Evolutionary conservation across 2,888 invertebrate genomes (phyloP).

Genomic region (Netelia virgata): DNA sequence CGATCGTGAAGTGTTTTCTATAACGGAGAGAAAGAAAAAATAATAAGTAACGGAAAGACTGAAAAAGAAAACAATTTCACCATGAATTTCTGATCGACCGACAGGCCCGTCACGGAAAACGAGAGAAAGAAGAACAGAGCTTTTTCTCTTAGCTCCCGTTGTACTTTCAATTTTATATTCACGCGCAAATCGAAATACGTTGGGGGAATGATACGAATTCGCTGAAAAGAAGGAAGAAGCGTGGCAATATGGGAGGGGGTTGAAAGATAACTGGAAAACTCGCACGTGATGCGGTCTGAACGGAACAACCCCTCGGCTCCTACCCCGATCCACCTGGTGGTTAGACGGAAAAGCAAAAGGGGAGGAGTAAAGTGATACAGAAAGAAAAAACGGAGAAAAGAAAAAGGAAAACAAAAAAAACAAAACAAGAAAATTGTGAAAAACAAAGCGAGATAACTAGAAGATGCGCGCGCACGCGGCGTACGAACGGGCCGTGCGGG

Average conservation of each 20-base stretch:
- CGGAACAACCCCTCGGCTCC: constrained; percentile 39
- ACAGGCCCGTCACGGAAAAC: background rate
- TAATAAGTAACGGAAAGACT: background rate
- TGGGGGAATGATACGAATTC: constrained; percentile 6
- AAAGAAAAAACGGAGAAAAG: constrained; percentile 53
- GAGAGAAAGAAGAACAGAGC: background rate
- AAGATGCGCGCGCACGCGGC: constrained; percentile 69
- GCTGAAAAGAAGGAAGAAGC: constrained; percentile 31
- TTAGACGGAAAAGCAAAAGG: constrained; percentile 23
- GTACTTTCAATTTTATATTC: constrained; percentile 15
- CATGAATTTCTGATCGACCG: background rate
- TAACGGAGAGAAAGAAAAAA: background rate
- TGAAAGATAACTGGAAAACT: constrained; percentile 13
- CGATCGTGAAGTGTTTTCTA: background rate
- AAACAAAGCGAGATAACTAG: constrained; percentile 65
- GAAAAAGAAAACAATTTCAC: background rate
- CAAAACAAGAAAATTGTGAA: constrained; percentile 43
- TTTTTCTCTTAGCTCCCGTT: background rate
- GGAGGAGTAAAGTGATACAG: constrained; percentile 68
- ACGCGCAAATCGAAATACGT: background rate
- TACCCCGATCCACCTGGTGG: constrained; percentile 43
- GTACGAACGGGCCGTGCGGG: constrained; percentile 33
- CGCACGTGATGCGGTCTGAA: constrained; percentile 18
- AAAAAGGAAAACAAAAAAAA: constrained; percentile 16
- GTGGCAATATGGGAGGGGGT: background rate